Evolutionary conservation across 2,888 invertebrate species (phyloP).

Genomic region (Teleogryllus oceanicus): DNA sequence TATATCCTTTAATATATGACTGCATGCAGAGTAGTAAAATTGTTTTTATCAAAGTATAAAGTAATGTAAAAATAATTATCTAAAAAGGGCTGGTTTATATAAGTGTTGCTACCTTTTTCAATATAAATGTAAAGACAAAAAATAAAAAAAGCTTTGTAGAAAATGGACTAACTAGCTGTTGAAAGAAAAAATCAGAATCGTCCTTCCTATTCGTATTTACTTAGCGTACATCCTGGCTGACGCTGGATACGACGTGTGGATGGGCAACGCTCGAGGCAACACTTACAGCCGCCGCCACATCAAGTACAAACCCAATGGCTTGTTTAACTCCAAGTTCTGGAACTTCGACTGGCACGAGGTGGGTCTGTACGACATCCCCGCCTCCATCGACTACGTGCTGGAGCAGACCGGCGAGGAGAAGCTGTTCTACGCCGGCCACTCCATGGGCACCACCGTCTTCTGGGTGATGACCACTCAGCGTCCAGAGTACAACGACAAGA

Average conservation of each 20-base stretch:
- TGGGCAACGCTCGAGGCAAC: not conserved
- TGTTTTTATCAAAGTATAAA: too few species aligned
- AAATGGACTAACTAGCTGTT: too few species aligned
- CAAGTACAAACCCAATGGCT: not conserved
- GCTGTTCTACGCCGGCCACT: slow-evolving; percentile 55
- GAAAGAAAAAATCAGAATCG: too few species aligned
- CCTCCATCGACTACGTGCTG: slow-evolving; percentile 73
- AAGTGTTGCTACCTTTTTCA: too few species aligned
- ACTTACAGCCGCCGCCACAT: not conserved
- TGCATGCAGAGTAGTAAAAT: too few species aligned
- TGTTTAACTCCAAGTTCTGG: not conserved
- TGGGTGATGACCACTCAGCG: slow-evolving; percentile 63
- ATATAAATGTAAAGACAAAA: too few species aligned
- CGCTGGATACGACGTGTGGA: slow-evolving; percentile 72
- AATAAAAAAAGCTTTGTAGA: too few species aligned
- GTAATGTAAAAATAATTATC: too few species aligned
- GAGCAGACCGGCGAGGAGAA: slow-evolving; percentile 46
- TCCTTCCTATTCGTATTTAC: too few species aligned
- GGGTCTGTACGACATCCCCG: slow-evolving; percentile 71
- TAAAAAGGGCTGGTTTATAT: too few species aligned
- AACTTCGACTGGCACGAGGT: slow-evolving; percentile 77
- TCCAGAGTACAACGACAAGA: slow-evolving; percentile 64
- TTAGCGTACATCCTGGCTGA: slow-evolving; percentile 64
- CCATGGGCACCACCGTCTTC: slow-evolving; percentile 65
- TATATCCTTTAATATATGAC: too few species aligned